phyloP scores from a whole-genome alignment of 2,113 vertebrate genomes.

The Anoplopoma fimbria region DNA sequence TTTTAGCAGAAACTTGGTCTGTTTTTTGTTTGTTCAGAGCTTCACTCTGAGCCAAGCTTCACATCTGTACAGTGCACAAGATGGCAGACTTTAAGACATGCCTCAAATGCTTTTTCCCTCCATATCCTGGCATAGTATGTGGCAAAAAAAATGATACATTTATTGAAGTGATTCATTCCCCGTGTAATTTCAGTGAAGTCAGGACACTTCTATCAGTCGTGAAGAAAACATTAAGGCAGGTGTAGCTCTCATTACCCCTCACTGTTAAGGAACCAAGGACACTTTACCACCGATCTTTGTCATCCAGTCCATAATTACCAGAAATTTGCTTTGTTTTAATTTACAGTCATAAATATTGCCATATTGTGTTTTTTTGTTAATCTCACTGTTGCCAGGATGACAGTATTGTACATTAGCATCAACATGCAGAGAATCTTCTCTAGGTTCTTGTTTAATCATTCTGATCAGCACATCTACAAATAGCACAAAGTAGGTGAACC shows the following conservation, averaged over 20 bases:
- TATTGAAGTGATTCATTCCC: not conserved
- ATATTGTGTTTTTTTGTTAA: conserved; percentile 7
- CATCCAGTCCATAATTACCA: not conserved
- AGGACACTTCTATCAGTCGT: not conserved
- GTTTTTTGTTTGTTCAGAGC: not conserved
- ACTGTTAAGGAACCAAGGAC: conserved; percentile 14
- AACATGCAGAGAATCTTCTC: not conserved
- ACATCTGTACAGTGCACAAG: not conserved
- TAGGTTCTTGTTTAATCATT: conserved; percentile 10
- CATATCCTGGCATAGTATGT: not conserved
- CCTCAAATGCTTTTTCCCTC: not conserved
- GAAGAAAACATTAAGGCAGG: not conserved
- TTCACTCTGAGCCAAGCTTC: not conserved
- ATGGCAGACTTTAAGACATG: not conserved
- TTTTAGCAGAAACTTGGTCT: not conserved
- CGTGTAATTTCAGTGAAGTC: conserved; percentile 5
- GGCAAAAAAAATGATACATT: not conserved
- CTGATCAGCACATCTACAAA: conserved; percentile 20
- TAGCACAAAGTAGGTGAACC: conserved; percentile 24
- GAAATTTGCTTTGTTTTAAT: not conserved
- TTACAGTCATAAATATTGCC: not conserved
- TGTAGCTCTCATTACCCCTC: not conserved
- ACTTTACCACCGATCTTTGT: not conserved
- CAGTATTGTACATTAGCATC: conserved; percentile 4
- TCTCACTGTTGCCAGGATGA: conserved; percentile 5